Conservation (phyloP, 2,888 invertebrate genomes). For the Hypena proboscidalis region DNA sequence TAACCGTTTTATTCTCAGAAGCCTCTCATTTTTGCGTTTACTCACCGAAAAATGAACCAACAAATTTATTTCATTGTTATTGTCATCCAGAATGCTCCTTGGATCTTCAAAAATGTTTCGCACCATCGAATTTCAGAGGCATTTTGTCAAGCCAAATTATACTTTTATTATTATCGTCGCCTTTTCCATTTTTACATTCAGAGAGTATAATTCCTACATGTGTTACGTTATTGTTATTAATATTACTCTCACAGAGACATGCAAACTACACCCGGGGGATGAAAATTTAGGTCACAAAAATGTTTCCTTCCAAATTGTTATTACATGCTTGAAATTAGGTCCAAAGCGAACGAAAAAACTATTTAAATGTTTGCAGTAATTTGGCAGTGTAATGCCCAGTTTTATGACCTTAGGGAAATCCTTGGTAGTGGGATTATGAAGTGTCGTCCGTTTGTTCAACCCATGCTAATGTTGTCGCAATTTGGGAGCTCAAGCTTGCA, state of each 20-base stretch:
- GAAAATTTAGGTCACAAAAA: constrained; percentile 11
- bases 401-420: constrained; percentile 14
- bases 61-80: constrained; percentile 1
- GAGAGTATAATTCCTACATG: constrained; percentile 1
- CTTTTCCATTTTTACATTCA: background rate
- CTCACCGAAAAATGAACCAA: background rate
- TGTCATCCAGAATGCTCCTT: background rate
- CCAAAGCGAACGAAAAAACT: constrained; percentile 22
- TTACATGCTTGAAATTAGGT: constrained; percentile 4
- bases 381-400: constrained; percentile 7
- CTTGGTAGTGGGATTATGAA: constrained; percentile 12
- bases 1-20: background rate
- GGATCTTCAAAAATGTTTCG: background rate
- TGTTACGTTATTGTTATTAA: constrained; percentile 25
- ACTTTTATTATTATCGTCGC: background rate
- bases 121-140: background rate
- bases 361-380: constrained; percentile 15
- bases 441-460: constrained; percentile 7
- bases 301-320: constrained; percentile 21
- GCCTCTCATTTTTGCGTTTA: background rate
- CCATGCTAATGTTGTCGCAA: background rate
- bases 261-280: constrained; percentile 11
- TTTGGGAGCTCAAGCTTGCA: constrained; percentile 9
- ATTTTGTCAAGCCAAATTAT: background rate
- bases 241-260: constrained; percentile 9